A percentile compares a stretch with the other conserved stretches of the same genome.
phyloP scores from a whole-genome alignment of 2,113 vertebrate genomes.

The Perccottus glenii region DNA sequence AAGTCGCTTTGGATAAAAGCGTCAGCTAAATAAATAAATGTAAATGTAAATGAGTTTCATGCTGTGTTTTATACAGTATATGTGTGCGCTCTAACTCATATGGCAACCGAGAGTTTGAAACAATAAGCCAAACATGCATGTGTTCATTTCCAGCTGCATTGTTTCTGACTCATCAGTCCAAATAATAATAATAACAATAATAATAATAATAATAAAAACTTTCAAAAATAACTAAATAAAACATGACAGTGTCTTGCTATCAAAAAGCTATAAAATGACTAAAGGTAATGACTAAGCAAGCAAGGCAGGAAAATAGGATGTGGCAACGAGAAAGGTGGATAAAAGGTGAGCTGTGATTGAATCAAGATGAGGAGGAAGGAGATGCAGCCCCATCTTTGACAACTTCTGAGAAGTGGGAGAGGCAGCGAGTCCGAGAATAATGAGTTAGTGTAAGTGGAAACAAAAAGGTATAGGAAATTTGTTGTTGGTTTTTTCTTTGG shows the following conservation, averaged over 20 bases:
- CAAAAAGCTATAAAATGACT: constrained; percentile 26
- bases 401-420: constrained; percentile 60
- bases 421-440: constrained; percentile 52
- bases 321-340: constrained; percentile 16
- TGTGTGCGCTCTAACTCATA: too few species aligned
- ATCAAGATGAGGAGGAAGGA: constrained; percentile 31
- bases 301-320: constrained; percentile 4
- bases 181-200: too few species aligned
- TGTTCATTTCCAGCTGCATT: too few species aligned
- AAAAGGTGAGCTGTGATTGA: constrained; percentile 45
- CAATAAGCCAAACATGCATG: too few species aligned
- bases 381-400: constrained; percentile 53
- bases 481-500: constrained; percentile 65
- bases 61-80: too few species aligned
- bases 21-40: too few species aligned
- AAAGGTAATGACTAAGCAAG: constrained; percentile 19
- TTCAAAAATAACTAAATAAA: neutral
- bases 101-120: neutral
- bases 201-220: too few species aligned
- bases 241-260: constrained; percentile 13
- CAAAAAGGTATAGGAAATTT: constrained; percentile 23
- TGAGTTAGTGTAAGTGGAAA: constrained; percentile 49
- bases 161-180: too few species aligned
- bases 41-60: too few species aligned
- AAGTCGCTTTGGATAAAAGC: too few species aligned